Percentiles rank a stretch among this genome's conserved stretches.
These are phyloP conservation scores for Calcarius lapponicus DNA, from an alignment of 2,797 vertebrate species.

Conservation along the genomic window DNA sequence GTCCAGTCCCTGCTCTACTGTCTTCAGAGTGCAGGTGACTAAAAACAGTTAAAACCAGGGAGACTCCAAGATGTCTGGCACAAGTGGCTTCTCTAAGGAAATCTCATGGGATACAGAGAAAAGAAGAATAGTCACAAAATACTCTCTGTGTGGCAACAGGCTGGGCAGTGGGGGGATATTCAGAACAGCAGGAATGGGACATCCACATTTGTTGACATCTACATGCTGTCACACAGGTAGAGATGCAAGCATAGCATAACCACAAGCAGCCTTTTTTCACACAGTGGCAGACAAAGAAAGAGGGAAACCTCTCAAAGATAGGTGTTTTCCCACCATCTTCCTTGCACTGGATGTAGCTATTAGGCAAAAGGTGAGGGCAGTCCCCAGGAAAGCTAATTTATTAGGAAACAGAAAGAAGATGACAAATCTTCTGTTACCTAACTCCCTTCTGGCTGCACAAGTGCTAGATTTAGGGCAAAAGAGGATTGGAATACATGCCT, in stretches of 20 bases:
- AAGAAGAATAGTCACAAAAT: neutral
- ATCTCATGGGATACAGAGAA: neutral
- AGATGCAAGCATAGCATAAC: neutral
- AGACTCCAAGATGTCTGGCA: neutral
- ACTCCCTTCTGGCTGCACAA: neutral
- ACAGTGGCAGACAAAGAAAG: neutral
- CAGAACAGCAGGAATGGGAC: neutral
- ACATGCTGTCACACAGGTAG: neutral
- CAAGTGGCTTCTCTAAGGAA: neutral
- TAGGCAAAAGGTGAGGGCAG: neutral
- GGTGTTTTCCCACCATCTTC: neutral
- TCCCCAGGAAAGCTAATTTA: neutral
- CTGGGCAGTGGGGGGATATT: neutral
- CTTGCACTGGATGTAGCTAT: neutral
- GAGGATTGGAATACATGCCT: neutral
- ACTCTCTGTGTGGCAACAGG: neutral
- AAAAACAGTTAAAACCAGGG: neutral
- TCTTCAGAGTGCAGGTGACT: neutral
- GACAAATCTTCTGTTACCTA: neutral
- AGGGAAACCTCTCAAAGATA: neutral
- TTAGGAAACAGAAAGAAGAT: neutral
- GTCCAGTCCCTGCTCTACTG: neutral
- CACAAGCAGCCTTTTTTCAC: neutral
- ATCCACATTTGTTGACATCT: neutral
- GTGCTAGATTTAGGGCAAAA: neutral